A percentile compares a stretch with the other conserved stretches of the same genome.
These are phyloP conservation scores for Xyrauchen texanus DNA, from an alignment of 2,113 vertebrate species.

Conservation along the genomic window DNA sequence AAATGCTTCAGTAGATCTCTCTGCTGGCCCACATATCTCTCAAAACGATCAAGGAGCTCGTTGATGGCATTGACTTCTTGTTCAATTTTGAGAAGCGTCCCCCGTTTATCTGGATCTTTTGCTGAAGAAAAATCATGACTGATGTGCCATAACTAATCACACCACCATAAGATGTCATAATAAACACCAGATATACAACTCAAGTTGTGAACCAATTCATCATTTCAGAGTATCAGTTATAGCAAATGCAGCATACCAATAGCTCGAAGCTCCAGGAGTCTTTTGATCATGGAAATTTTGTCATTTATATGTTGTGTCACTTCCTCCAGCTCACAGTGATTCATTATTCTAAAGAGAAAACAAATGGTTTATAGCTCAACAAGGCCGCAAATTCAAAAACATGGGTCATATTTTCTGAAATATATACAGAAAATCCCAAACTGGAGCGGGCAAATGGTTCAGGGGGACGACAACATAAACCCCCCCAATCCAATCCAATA, in stretches of 20 bases:
- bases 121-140: conserved; percentile 52
- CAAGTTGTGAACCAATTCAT: no score
- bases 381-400: no score
- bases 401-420: no score
- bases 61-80: conserved; percentile 63
- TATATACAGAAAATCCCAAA: neutral
- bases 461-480: no score
- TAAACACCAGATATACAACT: no score
- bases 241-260: conserved; percentile 57
- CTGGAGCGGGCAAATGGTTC: neutral
- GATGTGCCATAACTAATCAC: neutral
- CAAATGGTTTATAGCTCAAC: neutral
- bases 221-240: no score
- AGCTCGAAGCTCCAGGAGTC: conserved; percentile 65
- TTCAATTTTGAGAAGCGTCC: conserved; percentile 62
- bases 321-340: conserved; percentile 62
- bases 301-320: conserved; percentile 63
- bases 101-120: conserved; percentile 63
- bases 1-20: conserved; percentile 64
- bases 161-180: no score
- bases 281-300: conserved; percentile 63
- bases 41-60: conserved; percentile 68
- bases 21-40: conserved; percentile 61
- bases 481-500: no score
- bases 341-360: conserved; percentile 60